Percentiles rank a stretch among this genome's conserved stretches.
phyloP scores from a whole-genome alignment of 2,113 vertebrate genomes.

The Eretmochelys imbricata region DNA sequence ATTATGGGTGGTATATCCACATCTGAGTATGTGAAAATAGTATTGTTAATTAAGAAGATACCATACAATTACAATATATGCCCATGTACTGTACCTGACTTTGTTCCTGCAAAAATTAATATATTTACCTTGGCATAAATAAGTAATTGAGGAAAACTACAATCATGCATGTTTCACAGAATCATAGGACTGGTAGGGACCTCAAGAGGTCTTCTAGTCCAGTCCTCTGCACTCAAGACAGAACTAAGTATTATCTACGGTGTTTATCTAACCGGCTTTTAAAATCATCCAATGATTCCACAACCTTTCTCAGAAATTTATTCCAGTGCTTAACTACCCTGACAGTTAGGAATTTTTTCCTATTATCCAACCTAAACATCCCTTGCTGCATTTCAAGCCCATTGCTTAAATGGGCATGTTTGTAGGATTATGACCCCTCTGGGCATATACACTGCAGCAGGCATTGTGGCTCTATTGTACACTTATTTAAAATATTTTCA shows the following conservation, averaged over 20 bases:
- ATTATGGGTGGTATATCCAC: no score
- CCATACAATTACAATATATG: no score
- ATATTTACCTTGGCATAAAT: no score
- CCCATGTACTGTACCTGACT: no score
- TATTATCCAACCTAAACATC: neutral
- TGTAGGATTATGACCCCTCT: neutral
- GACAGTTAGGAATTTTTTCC: neutral
- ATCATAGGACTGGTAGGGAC: no score
- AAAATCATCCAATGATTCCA: neutral
- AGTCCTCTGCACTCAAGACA: neutral
- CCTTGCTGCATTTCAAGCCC: neutral
- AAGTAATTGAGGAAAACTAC: no score
- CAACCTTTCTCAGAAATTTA: neutral
- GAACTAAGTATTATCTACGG: neutral
- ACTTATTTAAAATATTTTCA: no score
- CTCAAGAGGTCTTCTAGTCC: neutral
- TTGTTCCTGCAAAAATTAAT: no score
- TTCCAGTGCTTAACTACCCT: neutral
- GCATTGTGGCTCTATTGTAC: neutral
- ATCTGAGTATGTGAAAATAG: no score
- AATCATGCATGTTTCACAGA: no score
- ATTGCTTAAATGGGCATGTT: neutral
- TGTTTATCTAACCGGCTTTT: neutral
- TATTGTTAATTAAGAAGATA: no score
- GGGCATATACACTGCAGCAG: neutral